Conservation (phyloP, 2,888 invertebrate genomes). For the Nomada lathburiana region DNA sequence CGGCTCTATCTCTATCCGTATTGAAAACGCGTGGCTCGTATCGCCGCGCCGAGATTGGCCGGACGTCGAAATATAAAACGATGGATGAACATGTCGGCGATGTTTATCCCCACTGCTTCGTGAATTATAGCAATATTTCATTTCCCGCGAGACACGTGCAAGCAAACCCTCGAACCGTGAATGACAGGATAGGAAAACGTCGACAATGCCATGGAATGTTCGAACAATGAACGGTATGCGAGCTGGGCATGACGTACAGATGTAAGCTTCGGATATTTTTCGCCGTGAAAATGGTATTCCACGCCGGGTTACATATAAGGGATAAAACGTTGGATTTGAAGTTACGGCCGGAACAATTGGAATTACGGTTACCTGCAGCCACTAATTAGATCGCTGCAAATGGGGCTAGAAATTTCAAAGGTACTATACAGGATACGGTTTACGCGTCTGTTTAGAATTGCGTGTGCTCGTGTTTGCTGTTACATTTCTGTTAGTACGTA, state of each 20-base stretch:
- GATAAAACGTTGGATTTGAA: too few species aligned
- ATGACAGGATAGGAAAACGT: slow-evolving; percentile 9
- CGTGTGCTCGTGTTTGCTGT: too few species aligned
- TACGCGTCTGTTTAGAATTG: too few species aligned
- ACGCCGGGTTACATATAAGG: too few species aligned
- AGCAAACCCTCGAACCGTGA: neutral
- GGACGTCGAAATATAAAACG: slow-evolving; percentile 2
- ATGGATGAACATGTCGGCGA: neutral
- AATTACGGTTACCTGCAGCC: too few species aligned
- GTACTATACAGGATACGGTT: too few species aligned
- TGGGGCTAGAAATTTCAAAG: too few species aligned
- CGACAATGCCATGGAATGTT: neutral
- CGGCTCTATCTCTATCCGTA: neutral
- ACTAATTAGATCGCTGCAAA: too few species aligned
- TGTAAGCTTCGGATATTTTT: neutral
- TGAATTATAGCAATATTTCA: slow-evolving; percentile 14
- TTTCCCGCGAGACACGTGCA: neutral
- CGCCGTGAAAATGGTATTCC: too few species aligned
- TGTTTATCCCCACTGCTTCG: neutral
- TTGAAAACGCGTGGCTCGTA: slow-evolving; percentile 33
- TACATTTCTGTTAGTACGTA: too few species aligned
- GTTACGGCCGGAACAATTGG: too few species aligned
- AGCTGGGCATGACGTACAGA: neutral
- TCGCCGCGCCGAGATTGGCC: slow-evolving; percentile 7
- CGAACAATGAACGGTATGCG: neutral